phyloP scores from a whole-genome alignment of 1,140 invertebrate genomes.

The Drosophila sucinea region DNA sequence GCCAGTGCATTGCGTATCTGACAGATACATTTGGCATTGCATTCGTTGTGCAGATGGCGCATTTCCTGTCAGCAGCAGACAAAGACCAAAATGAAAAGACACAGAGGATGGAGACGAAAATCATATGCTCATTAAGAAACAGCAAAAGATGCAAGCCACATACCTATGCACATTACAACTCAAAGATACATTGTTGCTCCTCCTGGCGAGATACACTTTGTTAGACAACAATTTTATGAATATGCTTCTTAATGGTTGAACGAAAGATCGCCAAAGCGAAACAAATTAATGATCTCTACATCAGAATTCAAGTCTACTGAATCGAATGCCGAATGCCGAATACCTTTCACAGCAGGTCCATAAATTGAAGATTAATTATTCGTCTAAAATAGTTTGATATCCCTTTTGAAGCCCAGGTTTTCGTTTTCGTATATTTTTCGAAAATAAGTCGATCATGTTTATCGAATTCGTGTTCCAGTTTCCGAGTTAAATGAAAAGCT shows the following conservation, averaged over 20 bases:
- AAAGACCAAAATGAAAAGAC: conserved; percentile 17
- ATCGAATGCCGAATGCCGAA: neutral
- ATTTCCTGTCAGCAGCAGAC: conserved; percentile 63
- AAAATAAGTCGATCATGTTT: too few species aligned
- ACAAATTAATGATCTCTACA: neutral
- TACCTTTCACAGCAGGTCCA: too few species aligned
- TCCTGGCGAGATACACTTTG: conserved; percentile 16
- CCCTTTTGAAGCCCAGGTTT: too few species aligned
- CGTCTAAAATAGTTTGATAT: too few species aligned
- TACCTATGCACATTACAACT: neutral
- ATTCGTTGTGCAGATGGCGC: conserved; percentile 58
- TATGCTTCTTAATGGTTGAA: neutral
- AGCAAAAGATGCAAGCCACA: neutral
- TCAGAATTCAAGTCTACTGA: too few species aligned
- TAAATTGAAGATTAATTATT: too few species aligned
- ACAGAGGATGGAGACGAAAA: conserved; percentile 2
- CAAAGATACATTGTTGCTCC: conserved; percentile 38
- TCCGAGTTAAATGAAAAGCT: too few species aligned
- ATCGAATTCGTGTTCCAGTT: too few species aligned
- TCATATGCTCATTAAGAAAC: conserved; percentile 12
- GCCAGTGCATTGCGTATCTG: conserved; percentile 41
- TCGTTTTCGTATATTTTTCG: too few species aligned
- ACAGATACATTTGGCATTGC: conserved; percentile 63
- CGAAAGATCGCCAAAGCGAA: neutral
- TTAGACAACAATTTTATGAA: conserved; percentile 49